Evolutionary conservation across 2,113 vertebrate genomes (phyloP).

Genomic region (Callaeas wilsoni): DNA sequence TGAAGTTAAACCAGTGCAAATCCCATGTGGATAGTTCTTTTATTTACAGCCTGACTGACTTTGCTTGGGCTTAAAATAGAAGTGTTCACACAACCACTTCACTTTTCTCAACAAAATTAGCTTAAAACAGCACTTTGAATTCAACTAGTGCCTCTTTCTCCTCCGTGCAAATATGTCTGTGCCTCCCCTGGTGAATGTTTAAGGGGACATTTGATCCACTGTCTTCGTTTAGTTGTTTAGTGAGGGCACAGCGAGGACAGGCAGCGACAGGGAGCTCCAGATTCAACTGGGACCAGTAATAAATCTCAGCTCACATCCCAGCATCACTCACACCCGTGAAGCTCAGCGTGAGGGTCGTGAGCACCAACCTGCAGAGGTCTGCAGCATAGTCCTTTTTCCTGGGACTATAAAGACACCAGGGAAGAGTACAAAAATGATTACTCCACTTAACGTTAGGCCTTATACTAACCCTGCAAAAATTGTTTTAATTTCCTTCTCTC

Average conservation of each 20-base stretch:
- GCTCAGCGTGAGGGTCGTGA: neutral
- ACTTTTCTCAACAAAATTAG: constrained; percentile 19
- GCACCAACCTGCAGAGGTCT: neutral
- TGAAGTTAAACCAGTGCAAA: constrained; percentile 10
- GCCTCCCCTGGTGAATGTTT: neutral
- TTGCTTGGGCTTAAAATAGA: constrained; percentile 15
- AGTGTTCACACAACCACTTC: neutral
- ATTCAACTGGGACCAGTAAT: neutral
- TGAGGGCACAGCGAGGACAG: neutral
- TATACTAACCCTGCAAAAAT: neutral
- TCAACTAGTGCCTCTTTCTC: constrained; percentile 1
- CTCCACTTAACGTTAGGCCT: neutral
- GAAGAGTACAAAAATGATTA: neutral
- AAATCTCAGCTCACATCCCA: neutral
- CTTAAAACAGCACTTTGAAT: constrained; percentile 41
- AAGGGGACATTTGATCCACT: neutral
- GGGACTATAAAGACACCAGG: neutral
- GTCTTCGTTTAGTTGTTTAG: neutral
- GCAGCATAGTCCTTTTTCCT: neutral
- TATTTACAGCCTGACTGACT: constrained; percentile 32
- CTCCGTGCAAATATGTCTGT: neutral
- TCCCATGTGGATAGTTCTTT: neutral
- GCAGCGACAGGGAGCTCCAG: neutral
- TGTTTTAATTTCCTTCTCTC: neutral
- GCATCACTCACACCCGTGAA: neutral